phyloP scores from a whole-genome alignment of 2,888 invertebrate genomes.

The Ischnus inquisitorius region DNA sequence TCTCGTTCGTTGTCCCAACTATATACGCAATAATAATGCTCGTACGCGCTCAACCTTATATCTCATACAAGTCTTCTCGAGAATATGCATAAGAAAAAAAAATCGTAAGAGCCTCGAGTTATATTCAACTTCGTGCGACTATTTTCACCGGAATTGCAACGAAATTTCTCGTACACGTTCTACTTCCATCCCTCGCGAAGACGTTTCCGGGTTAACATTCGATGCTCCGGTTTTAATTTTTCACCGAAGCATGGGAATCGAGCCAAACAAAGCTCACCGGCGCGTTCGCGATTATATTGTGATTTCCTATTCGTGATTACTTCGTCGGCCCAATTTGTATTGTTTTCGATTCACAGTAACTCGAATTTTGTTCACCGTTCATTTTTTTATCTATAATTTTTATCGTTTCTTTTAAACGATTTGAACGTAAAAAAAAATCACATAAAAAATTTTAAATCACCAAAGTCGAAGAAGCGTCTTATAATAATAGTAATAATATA shows the following conservation, averaged over 20 bases:
- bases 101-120: constrained; percentile 28
- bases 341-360: no score
- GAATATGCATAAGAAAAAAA: constrained; percentile 1
- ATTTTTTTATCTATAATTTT: no score
- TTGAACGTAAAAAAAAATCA: no score
- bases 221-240: constrained; percentile 10
- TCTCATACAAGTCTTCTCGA: constrained; percentile 2
- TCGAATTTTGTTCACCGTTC: no score
- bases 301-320: background rate
- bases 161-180: constrained; percentile 46
- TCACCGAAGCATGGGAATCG: background rate
- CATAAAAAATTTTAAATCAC: no score
- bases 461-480: no score
- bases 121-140: constrained; percentile 26
- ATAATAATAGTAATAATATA: no score
- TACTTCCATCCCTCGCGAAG: constrained; percentile 50
- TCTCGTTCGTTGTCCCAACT: constrained; percentile 26
- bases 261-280: background rate
- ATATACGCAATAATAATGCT: constrained; percentile 28
- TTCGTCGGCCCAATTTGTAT: no score
- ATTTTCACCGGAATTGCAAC: constrained; percentile 25
- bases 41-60: constrained; percentile 23
- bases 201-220: constrained; percentile 53
- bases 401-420: no score
- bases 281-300: background rate